Conservation (phyloP, 1,140 invertebrate species). For the Drosophila kikkawai region DNA sequence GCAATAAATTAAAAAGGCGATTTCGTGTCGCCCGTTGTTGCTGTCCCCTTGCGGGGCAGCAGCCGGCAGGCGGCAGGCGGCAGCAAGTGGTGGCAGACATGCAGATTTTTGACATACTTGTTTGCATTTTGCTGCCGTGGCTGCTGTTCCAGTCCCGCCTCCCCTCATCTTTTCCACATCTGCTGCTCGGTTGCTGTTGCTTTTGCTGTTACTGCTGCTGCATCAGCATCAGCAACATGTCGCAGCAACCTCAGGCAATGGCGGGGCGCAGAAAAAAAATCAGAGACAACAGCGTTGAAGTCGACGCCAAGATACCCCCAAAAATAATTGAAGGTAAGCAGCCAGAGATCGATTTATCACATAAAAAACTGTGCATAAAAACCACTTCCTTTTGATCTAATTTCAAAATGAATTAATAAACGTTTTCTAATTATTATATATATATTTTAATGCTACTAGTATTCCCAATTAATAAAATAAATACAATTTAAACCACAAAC, state of each 20-base stretch:
- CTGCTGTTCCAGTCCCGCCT: slow-evolving; percentile 40
- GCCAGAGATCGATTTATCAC: neutral
- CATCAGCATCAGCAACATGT: slow-evolving; percentile 68
- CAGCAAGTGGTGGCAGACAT: slow-evolving; percentile 82
- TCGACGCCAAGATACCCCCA: slow-evolving; percentile 26
- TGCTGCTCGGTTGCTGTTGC: slow-evolving; percentile 25
- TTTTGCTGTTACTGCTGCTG: slow-evolving; percentile 22
- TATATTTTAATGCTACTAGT: neutral
- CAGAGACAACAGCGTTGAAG: slow-evolving; percentile 2
- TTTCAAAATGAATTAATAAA: neutral
- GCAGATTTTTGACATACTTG: slow-evolving; percentile 83
- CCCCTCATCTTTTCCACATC: slow-evolving; percentile 18
- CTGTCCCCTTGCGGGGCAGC: slow-evolving; percentile 25
- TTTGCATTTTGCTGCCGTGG: slow-evolving; percentile 81
- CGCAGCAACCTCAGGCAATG: slow-evolving; percentile 67
- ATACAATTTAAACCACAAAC: neutral
- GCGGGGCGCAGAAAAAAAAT: slow-evolving; percentile 24
- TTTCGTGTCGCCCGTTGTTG: slow-evolving; percentile 72
- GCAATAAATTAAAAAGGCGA: slow-evolving; percentile 83
- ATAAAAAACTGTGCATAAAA: neutral
- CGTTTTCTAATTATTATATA: neutral
- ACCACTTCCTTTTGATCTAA: neutral
- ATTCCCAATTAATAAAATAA: neutral
- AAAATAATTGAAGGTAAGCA: neutral
- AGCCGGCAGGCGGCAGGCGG: slow-evolving; percentile 32